Conservation (phyloP, 1,140 invertebrate genomes). For the Drosophila dunni region DNA sequence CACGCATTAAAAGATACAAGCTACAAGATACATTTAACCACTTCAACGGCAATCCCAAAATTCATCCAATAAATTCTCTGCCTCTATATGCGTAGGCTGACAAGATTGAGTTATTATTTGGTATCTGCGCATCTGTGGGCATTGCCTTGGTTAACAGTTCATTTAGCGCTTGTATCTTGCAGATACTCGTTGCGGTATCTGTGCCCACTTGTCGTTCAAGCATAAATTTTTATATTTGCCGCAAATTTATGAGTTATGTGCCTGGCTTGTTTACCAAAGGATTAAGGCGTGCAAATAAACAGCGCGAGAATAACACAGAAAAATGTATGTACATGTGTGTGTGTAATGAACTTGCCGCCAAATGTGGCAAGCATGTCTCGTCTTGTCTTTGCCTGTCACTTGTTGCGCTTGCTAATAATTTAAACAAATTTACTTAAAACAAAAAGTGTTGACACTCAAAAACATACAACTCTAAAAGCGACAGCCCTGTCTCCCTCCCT, state of each 20-base stretch:
- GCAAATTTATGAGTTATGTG: conserved; percentile 77
- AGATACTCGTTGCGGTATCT: conserved; percentile 42
- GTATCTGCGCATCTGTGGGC: conserved; percentile 53
- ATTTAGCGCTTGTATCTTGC: conserved; percentile 63
- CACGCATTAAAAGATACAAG: not conserved
- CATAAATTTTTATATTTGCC: conserved; percentile 79
- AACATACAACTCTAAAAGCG: conserved; percentile 1
- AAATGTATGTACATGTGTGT: conserved; percentile 7
- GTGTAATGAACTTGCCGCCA: conserved; percentile 65
- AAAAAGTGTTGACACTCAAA: conserved; percentile 44
- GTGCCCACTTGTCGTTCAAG: conserved; percentile 35
- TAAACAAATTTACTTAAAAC: conserved; percentile 73
- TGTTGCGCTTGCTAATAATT: conserved; percentile 67
- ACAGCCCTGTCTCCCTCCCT: not conserved
- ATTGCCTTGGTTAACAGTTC: conserved; percentile 71
- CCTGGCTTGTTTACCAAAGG: conserved; percentile 68
- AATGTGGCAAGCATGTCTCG: conserved; percentile 32
- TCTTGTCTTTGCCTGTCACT: conserved; percentile 3
- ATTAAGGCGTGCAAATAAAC: conserved; percentile 44
- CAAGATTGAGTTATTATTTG: conserved; percentile 74
- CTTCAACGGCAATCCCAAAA: conserved; percentile 4
- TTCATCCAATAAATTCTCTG: not conserved
- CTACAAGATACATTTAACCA: conserved; percentile 29
- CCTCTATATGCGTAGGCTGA: conserved; percentile 29
- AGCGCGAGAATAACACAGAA: conserved; percentile 1